Conservation (phyloP, 2,797 vertebrate species). For the Tachyglossus aculeatus region DNA sequence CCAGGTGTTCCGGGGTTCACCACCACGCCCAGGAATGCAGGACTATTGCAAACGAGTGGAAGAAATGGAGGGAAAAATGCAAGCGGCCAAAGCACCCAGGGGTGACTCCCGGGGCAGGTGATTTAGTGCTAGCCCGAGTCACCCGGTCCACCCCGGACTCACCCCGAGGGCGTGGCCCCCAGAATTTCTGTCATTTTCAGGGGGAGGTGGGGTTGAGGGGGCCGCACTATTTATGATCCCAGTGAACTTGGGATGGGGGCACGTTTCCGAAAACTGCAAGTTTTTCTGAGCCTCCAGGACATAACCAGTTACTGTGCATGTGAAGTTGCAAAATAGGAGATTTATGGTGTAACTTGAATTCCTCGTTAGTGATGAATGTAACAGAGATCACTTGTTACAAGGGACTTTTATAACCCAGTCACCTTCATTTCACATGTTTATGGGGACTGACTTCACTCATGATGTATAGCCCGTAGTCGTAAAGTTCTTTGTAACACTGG, state of each 20-base stretch:
- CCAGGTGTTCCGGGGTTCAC: too few species aligned
- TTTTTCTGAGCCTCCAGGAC: slow-evolving; percentile 68
- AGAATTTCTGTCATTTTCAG: slow-evolving; percentile 66
- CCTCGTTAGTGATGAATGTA: slow-evolving; percentile 72
- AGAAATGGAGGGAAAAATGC: not conserved
- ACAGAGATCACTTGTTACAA: slow-evolving; percentile 73
- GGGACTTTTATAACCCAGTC: slow-evolving; percentile 78
- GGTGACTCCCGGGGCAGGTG: slow-evolving; percentile 51
- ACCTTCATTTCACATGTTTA: slow-evolving; percentile 79
- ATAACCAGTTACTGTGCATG: slow-evolving; percentile 59
- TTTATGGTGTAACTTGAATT: slow-evolving; percentile 78
- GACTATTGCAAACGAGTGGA: not conserved
- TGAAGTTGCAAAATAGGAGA: slow-evolving; percentile 71
- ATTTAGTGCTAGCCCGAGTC: slow-evolving; percentile 66
- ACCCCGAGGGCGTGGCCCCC: slow-evolving; percentile 63
- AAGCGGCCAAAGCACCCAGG: slow-evolving; percentile 16
- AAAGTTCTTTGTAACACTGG: slow-evolving; percentile 72
- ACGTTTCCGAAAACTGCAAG: slow-evolving; percentile 65
- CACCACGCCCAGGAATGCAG: not conserved
- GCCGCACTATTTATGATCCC: slow-evolving; percentile 62
- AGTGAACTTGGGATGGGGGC: slow-evolving; percentile 53
- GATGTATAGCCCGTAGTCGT: slow-evolving; percentile 73
- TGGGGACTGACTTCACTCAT: slow-evolving; percentile 75
- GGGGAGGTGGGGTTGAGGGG: too few species aligned
- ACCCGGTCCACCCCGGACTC: slow-evolving; percentile 61